Evolutionary conservation across 2,113 vertebrate species (phyloP).

Genomic region (Aythya baeri): DNA sequence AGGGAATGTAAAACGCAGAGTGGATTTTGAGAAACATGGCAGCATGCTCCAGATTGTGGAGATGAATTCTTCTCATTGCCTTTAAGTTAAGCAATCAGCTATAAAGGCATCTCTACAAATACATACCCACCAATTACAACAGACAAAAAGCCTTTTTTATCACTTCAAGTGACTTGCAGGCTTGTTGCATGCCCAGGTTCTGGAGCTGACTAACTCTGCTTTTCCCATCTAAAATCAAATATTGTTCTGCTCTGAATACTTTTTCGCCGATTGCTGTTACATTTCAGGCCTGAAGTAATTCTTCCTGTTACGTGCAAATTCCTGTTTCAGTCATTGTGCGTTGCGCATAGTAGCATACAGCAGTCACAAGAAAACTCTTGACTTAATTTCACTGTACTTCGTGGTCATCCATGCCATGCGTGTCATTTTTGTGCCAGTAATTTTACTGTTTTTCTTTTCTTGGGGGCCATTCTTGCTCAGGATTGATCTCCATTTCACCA

Average conservation of each 20-base stretch:
- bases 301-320: conserved; percentile 13
- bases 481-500: background rate
- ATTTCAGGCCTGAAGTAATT: conserved; percentile 48
- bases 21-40: background rate
- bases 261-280: background rate
- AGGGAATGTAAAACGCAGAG: background rate
- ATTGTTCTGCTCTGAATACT: background rate
- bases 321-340: background rate
- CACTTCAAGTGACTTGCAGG: background rate
- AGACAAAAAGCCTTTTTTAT: conserved; percentile 20
- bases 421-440: conserved; percentile 6
- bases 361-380: background rate
- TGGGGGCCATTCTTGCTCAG: background rate
- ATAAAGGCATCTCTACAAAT: conserved; percentile 8
- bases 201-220: conserved; percentile 6
- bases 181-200: background rate
- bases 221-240: conserved; percentile 40
- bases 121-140: background rate
- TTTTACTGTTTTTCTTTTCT: conserved; percentile 8
- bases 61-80: conserved; percentile 14
- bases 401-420: background rate
- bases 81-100: conserved; percentile 8
- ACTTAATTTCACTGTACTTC: background rate
- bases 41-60: background rate
- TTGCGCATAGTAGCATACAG: background rate